These are phyloP conservation scores for Ranitomeya imitator DNA, from an alignment of 2,113 vertebrate genomes.

Conservation along the genomic window DNA sequence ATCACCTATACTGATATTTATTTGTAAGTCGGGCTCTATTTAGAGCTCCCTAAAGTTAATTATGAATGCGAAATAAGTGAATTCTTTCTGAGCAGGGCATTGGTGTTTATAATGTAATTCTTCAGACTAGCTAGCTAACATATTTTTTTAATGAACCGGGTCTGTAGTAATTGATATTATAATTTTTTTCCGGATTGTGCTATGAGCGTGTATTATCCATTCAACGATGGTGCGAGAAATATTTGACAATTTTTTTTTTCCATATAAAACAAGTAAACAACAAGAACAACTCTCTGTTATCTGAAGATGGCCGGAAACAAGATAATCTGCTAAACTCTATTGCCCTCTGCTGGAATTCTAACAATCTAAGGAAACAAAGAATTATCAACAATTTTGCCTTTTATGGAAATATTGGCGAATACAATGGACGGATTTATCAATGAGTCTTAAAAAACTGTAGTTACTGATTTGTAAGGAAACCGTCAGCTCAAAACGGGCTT, in stretches of 20 bases:
- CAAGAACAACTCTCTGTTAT: constrained; percentile 2
- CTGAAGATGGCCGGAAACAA: neutral
- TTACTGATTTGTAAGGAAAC: too few species aligned
- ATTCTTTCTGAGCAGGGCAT: neutral
- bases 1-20: too few species aligned
- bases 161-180: neutral
- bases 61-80: neutral
- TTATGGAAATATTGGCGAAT: neutral
- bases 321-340: constrained; percentile 4
- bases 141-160: neutral
- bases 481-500: too few species aligned
- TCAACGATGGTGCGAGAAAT: neutral
- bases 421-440: neutral
- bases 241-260: neutral
- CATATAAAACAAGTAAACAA: constrained; percentile 35
- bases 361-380: neutral
- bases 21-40: neutral
- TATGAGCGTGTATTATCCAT: constrained; percentile 1
- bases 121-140: neutral
- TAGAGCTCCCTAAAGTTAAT: neutral
- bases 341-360: constrained; percentile 43
- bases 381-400: neutral
- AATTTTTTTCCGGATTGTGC: too few species aligned
- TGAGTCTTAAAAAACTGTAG: neutral
- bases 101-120: neutral